Conservation (phyloP, 2,888 invertebrate species). For the Onchidella celtica region DNA sequence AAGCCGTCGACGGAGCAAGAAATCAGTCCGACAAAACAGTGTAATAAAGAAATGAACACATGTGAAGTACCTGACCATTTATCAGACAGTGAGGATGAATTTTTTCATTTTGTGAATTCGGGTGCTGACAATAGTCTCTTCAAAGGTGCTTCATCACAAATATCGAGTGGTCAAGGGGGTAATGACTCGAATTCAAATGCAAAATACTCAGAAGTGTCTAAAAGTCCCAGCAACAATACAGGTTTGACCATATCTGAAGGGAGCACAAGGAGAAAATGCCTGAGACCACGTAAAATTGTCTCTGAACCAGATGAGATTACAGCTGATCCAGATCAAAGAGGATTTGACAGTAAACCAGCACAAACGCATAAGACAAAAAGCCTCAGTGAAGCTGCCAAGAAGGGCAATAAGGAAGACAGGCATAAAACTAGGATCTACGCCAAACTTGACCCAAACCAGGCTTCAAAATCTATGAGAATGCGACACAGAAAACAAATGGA, state of each 20-base stretch:
- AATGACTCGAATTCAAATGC: no score
- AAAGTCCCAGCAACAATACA: background rate
- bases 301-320: background rate
- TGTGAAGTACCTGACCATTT: background rate
- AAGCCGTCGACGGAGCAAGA: background rate
- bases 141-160: background rate
- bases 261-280: constrained; percentile 3
- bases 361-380: no score
- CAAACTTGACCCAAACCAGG: no score
- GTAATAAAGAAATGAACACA: background rate
- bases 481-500: no score
- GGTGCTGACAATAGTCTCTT: background rate
- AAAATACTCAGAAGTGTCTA: background rate
- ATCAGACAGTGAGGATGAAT: background rate
- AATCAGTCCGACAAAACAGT: background rate
- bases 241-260: background rate
- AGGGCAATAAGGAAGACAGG: no score
- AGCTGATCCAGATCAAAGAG: no score
- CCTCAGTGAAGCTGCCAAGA: no score
- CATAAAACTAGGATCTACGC: no score
- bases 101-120: no score
- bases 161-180: no score
- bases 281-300: background rate
- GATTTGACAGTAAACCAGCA: no score
- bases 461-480: no score